Evolutionary conservation across 2,888 invertebrate genomes (phyloP), one percentile per base, ranked within the genome.

Genomic region (Omphaloscelis lunosa): DNA sequence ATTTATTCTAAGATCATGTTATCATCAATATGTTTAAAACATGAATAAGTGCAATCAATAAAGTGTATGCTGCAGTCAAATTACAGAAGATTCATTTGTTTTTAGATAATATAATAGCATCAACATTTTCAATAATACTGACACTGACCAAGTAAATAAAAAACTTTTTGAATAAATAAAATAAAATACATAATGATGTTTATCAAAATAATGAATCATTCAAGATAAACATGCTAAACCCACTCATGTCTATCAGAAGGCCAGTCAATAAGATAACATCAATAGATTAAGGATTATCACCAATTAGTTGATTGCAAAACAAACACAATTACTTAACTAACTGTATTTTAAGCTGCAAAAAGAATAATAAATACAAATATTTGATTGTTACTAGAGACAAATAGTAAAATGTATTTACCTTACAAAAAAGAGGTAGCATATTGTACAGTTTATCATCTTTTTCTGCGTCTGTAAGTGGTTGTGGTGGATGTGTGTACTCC

Each of bases 341-440:
- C 29, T 29, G 3, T 58, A 39, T 20, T 56, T 2, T 39, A 48
- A 0, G 17, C 29, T 27, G 41, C 15, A 45, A 71, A 51, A 27
- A 65, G 17, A 59, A 58, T 39, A 63, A 29, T 69, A 48, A 29
- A 56, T 20, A 77, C 6, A 56, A 65, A 41, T 66, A 51, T 15
- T n/a, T n/a, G 6, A 34, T 53, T 56, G 23, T 56, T 23, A 61
- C 23, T 67, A 27, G 23, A 45, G 23, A 27, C 27, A 41, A 17
- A 12, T 63, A 65, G 58, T 9, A 56, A 70, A 34, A 56, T 48
- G 15, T 62, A 79, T 77, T 88, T 97, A 99, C 99, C 98, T 99
- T 99, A 97, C 99, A 99, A 97, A 99, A 99, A 59, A 99, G 97
- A 75, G 99, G 99, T 93, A 99, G 97, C 99, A 99, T 99, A 94